Evolutionary conservation across 2,888 invertebrate species (phyloP).

Genomic region (Lasioglossum marginatum): DNA sequence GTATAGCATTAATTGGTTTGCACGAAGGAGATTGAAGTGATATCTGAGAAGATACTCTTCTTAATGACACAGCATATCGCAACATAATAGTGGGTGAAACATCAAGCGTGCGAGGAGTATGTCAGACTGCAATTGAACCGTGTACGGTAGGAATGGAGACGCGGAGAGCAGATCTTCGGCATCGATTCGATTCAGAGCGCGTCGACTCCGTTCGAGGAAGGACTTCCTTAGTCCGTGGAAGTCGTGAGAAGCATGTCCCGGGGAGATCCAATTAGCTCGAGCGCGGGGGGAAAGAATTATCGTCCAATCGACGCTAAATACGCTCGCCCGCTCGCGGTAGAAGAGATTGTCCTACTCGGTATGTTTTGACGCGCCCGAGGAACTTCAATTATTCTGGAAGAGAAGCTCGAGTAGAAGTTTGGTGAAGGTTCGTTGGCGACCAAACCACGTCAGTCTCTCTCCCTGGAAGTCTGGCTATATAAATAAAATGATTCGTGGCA

Average conservation of each 20-base stretch:
- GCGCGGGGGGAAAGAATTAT: neutral
- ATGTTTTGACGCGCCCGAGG: neutral
- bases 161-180: neutral
- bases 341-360: neutral
- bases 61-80: neutral
- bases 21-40: no score
- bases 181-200: slow-evolving; percentile 1
- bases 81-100: neutral
- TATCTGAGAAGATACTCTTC: no score
- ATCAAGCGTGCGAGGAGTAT: neutral
- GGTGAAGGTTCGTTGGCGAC: slow-evolving; percentile 14
- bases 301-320: slow-evolving; percentile 1
- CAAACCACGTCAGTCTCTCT: slow-evolving; percentile 7
- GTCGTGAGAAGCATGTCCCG: neutral
- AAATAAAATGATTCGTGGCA: slow-evolving; percentile 55
- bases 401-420: neutral
- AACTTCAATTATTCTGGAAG: slow-evolving; percentile 1
- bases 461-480: neutral
- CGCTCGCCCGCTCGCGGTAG: neutral
- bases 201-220: slow-evolving; percentile 36
- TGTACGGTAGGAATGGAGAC: neutral
- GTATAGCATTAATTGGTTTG: no score
- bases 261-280: neutral
- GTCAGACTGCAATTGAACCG: neutral
- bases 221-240: neutral